These are phyloP conservation scores for Cataglyphis altisquamis DNA, from an alignment of 2,888 invertebrate genomes.

Conservation along the genomic window DNA sequence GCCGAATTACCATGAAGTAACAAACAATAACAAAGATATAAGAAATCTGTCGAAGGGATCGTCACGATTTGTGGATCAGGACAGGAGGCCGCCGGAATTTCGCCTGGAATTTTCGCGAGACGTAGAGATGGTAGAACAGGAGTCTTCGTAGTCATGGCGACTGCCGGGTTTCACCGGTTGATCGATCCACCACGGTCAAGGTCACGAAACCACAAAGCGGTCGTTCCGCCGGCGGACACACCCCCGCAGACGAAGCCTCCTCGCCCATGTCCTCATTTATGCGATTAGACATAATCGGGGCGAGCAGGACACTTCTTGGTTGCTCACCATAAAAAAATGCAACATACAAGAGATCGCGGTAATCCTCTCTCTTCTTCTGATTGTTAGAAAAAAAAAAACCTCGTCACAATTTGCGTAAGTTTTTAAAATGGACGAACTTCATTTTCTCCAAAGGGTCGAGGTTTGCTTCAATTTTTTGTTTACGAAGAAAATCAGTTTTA, in stretches of 20 bases:
- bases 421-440: not conserved
- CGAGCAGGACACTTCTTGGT: not conserved
- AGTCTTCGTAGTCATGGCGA: constrained; percentile 85
- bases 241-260: constrained; percentile 59
- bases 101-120: constrained; percentile 71
- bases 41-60: constrained; percentile 16
- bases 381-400: not conserved
- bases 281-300: constrained; percentile 53
- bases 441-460: not conserved
- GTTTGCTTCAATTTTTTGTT: not conserved
- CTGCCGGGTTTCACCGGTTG: constrained; percentile 83
- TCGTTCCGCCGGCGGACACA: constrained; percentile 61
- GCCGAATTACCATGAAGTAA: not conserved
- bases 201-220: constrained; percentile 79
- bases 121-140: constrained; percentile 69
- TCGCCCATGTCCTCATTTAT: constrained; percentile 37
- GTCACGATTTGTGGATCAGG: constrained; percentile 18
- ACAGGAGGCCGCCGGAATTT: constrained; percentile 57
- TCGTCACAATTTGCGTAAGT: not conserved
- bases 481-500: not conserved
- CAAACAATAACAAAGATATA: constrained; percentile 38
- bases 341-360: not conserved
- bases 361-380: not conserved
- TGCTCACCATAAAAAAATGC: not conserved
- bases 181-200: constrained; percentile 86